Conservation (phyloP, 2,797 vertebrate species). For the Muraenolepis orangiensis region DNA sequence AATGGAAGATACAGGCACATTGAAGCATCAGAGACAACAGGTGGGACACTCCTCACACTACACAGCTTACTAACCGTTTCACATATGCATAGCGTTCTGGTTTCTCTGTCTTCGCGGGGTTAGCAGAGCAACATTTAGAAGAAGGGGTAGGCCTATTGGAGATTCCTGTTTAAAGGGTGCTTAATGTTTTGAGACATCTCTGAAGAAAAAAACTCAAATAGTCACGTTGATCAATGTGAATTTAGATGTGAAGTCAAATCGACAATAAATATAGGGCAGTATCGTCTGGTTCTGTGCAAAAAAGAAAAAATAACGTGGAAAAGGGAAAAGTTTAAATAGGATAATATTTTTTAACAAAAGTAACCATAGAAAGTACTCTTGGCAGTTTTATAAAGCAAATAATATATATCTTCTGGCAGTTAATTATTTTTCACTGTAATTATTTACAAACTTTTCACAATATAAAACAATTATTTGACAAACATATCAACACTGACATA, state of each 20-base stretch:
- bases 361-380: constrained; percentile 35
- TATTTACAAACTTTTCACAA: constrained; percentile 63
- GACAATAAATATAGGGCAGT: background rate
- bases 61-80: constrained; percentile 46
- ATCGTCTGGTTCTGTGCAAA: background rate
- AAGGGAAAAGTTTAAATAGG: constrained; percentile 10
- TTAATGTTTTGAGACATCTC: background rate
- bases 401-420: constrained; percentile 54
- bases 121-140: constrained; percentile 33
- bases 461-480: constrained; percentile 59
- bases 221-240: background rate
- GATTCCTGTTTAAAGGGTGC: background rate
- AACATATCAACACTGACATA: constrained; percentile 41
- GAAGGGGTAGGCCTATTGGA: background rate
- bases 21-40: constrained; percentile 56
- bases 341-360: constrained; percentile 23
- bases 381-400: constrained; percentile 37
- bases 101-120: constrained; percentile 25
- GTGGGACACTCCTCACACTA: constrained; percentile 55
- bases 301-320: constrained; percentile 26
- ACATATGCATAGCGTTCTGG: constrained; percentile 33
- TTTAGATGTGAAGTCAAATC: background rate
- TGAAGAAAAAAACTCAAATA: no score
- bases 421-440: constrained; percentile 52
- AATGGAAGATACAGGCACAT: constrained; percentile 32